Base-by-base conservation (phyloP, 2,113 vertebrate genomes). In the Rostratula benghalensis region DNA sequence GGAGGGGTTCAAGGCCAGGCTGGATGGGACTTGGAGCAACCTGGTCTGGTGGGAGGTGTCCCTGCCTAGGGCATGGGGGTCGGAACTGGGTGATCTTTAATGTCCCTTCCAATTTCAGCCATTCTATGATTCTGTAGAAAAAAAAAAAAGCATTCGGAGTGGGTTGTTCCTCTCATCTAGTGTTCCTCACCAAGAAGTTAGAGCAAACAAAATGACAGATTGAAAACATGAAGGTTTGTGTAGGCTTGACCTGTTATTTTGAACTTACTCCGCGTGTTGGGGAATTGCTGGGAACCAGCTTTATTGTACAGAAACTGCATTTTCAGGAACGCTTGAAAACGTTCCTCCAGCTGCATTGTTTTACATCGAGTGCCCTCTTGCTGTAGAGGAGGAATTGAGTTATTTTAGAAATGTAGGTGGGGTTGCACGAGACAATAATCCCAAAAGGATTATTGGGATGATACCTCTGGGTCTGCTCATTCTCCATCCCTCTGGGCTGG, bases 261-360 rank as follows among this genome's bases (percentile, higher is more conserved):
- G 61, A 83, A 50, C 22, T 68, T 50, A 33, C 15, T 69, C 31
- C 14, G 8, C 0, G 0, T 35, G 21, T 24, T 0, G 0, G 24
- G 59, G 63, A 41, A 23, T 64, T 1, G 0, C 15, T 60, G 28
- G 7, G 30, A 79, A n/a, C 27, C 37, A 11, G 53, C 4, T 83
- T 81, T 51, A 5, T 63, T 64, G 27, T 24, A 19, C 46, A 18
- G 8, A 43, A 93, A n/a, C 2, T 37, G 41, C 7, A 0, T 48
- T 85, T 79, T 37, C 22, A 60, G 53, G 48, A 15, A 59, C 5
- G 7, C 9, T 45, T 63, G 5, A 27, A 53, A 75, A 39, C 21
- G 3, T 5, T 6, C 7, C 43, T 25, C 28, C 22, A 33, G 16
- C 7, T 37, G 17, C 8, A 1, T 51, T 7, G 0, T 31, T 59